A percentile compares a stretch with the other conserved stretches of the same genome.
Conservation (phyloP, 2,113 vertebrate species). For the Corythornis cristatus region DNA sequence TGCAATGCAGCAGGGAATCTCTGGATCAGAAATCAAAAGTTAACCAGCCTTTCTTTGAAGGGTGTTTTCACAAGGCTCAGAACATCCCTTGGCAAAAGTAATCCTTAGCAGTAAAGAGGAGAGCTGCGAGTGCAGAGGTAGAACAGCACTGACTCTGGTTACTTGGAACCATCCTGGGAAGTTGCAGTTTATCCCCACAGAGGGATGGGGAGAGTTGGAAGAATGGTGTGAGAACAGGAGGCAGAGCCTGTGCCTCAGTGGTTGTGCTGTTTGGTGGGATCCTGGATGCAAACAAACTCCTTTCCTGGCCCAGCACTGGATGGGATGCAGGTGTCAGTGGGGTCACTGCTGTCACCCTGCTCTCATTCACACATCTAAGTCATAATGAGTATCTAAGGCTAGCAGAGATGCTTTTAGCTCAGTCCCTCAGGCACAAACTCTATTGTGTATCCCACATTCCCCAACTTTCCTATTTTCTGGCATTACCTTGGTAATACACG, state of each 20-base stretch:
- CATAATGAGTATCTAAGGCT: neutral
- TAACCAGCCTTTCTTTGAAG: neutral
- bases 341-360: neutral
- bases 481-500: neutral
- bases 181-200: neutral
- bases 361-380: neutral
- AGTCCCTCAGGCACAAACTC: neutral
- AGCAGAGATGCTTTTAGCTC: neutral
- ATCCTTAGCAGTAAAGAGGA: neutral
- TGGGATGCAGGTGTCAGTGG: neutral
- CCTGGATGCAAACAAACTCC: neutral
- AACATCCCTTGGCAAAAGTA: neutral
- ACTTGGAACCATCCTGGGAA: neutral
- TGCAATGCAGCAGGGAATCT: neutral
- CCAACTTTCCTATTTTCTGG: neutral
- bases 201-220: neutral
- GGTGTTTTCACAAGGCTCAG: neutral
- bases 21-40: conserved; percentile 5
- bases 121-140: neutral
- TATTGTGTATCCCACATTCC: neutral
- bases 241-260: neutral
- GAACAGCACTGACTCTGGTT: neutral
- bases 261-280: neutral
- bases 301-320: neutral
- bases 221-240: neutral